A percentile compares a stretch with the other conserved stretches of the same genome.
These are phyloP conservation scores for Hyperoplus immaculatus DNA, from an alignment of 2,797 vertebrate genomes.

Conservation along the genomic window DNA sequence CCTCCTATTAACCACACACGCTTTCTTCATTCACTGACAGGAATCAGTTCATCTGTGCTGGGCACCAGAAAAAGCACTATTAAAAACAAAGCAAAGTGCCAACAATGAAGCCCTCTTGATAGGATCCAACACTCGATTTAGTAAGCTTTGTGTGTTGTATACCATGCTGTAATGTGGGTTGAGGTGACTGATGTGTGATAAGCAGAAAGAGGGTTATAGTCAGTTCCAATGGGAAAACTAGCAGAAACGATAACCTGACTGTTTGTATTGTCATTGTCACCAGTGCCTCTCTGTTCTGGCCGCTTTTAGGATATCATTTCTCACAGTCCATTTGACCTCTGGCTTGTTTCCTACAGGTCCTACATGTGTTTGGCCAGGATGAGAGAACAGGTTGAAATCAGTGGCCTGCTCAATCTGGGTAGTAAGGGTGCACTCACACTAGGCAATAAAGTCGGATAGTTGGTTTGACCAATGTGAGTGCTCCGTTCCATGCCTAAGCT, in stretches of 20 bases:
- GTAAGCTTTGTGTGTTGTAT: not conserved
- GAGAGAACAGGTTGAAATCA: not conserved
- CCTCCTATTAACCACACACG: constrained; percentile 22
- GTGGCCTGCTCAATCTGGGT: not conserved
- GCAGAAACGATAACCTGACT: constrained; percentile 24
- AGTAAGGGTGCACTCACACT: no score
- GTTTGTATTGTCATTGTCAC: constrained; percentile 6
- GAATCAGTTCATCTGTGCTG: constrained; percentile 13
- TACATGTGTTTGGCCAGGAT: not conserved
- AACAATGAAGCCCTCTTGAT: no score
- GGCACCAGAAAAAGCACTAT: not conserved
- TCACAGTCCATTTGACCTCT: constrained; percentile 32
- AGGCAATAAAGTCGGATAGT: no score
- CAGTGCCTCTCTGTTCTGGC: constrained; percentile 44
- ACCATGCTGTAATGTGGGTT: constrained; percentile 5
- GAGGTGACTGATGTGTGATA: not conserved
- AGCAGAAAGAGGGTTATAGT: constrained; percentile 1
- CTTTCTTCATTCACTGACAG: constrained; percentile 22
- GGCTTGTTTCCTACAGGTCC: constrained; percentile 1
- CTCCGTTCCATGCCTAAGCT: no score
- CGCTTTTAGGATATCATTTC: not conserved
- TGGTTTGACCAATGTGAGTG: no score
- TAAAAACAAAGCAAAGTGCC: not conserved
- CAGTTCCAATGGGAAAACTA: not conserved
- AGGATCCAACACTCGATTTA: not conserved